Evolutionary conservation across 2,113 vertebrate species (phyloP), one percentile per base, ranked within the genome.

Genomic region (Thermophis baileyi): DNA sequence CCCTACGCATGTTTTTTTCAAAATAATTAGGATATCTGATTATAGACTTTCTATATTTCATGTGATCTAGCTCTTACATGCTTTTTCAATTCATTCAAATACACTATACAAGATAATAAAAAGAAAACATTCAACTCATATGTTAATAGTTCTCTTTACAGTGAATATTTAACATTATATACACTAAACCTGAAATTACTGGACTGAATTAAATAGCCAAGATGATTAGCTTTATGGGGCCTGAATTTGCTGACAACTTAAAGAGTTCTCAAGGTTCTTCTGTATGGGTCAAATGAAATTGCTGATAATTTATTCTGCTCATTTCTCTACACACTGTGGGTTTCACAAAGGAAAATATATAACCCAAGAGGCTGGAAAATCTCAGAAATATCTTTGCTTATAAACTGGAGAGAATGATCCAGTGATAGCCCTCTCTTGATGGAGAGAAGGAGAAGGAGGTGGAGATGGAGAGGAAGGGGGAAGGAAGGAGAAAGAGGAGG

Each of bases 271-370:
- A 89, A 53, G 69, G 92, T 47, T 81, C 74, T 97, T 96, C 96
- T 95, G 93, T 95, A 95, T 96, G 95, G 90, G 92, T 94, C 94
- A 95, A 94, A 94, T 96, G 96, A 96, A 97, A 96, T 95, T 96
- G 90, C 93, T 93, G 93, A 95, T 96, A 95, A 96, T 95, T 96
- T 96, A 94, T 95, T 85, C 92, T 90, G 18, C 89, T 94, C 30
- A 91, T 92, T 55, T 85, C 92, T 95, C 93, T 95, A 91, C 55
- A 81, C 60, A 1, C 53, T 85, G 81, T 40, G 3, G 86, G 40
- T 93, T 95, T 91, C 0, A 0, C 25, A 87, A 88, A 87, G 35
- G n/a, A 92, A 88, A 44, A 6, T 1, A 25, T 91, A 25, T 25
- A 63, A 47, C 55, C 24, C 3, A 35, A 27, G 54, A 87, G 85